phyloP scores from a whole-genome alignment of 2,113 vertebrate genomes.

The Kryptolebias marmoratus region DNA sequence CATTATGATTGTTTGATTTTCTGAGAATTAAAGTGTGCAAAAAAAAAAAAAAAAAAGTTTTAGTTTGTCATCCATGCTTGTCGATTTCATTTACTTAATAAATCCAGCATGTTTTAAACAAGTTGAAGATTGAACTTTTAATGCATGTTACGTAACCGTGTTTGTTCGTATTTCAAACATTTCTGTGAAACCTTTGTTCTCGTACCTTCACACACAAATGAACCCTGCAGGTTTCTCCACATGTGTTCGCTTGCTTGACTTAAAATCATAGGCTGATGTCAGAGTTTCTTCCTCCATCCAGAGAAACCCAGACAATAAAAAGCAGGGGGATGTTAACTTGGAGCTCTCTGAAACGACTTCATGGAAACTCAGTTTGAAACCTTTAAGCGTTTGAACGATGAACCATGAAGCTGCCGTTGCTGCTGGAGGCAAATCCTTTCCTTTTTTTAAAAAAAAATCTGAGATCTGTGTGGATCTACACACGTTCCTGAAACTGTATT shows the following conservation, averaged over 20 bases:
- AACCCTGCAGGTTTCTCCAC: slow-evolving; percentile 28
- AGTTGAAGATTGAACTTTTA: slow-evolving; percentile 38
- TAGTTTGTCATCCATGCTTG: slow-evolving; percentile 79
- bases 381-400: slow-evolving; percentile 31
- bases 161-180: slow-evolving; percentile 7
- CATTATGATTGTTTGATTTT: slow-evolving; percentile 85
- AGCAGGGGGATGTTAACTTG: slow-evolving; percentile 39
- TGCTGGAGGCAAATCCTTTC: slow-evolving; percentile 13
- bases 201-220: slow-evolving; percentile 25
- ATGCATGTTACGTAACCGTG: slow-evolving; percentile 56
- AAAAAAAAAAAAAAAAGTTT: slow-evolving; percentile 50
- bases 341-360: slow-evolving; percentile 50
- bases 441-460: slow-evolving; percentile 8
- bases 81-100: slow-evolving; percentile 61
- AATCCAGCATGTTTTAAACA: slow-evolving; percentile 67
- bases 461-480: background rate
- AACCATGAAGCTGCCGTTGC: background rate
- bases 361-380: slow-evolving; percentile 60
- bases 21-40: slow-evolving; percentile 84
- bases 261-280: slow-evolving; percentile 69
- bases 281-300: slow-evolving; percentile 48
- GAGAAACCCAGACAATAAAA: slow-evolving; percentile 56
- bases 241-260: slow-evolving; percentile 54
- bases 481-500: background rate
- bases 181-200: slow-evolving; percentile 34